Evolutionary conservation across 1,140 invertebrate species (phyloP).

Genomic region (Halictus rubicundus): DNA sequence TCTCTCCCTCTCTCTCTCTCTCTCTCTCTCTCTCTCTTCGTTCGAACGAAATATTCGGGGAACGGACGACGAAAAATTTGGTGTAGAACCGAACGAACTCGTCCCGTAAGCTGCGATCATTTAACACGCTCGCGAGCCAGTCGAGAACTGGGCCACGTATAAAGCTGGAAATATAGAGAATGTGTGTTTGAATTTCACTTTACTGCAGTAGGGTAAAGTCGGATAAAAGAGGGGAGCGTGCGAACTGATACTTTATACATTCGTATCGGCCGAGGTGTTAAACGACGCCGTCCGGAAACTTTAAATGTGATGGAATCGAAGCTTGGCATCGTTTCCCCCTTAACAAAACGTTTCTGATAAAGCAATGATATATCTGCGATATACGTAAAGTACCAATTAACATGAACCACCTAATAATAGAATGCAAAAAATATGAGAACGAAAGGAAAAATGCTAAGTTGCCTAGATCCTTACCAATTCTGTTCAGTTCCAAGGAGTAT

Average conservation of each 20-base stretch:
- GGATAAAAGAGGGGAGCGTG: neutral
- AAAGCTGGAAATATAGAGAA: neutral
- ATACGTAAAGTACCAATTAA: too few species aligned
- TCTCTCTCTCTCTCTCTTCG: too few species aligned
- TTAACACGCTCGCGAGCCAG: slow-evolving; percentile 21
- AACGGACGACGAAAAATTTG: slow-evolving; percentile 7
- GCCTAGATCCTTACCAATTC: too few species aligned
- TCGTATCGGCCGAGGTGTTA: neutral
- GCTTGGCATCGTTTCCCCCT: neutral
- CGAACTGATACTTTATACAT: slow-evolving; percentile 8
- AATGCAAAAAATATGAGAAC: too few species aligned
- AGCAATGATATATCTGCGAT: neutral
- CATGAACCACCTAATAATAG: too few species aligned
- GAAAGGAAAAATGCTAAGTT: too few species aligned
- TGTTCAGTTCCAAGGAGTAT: too few species aligned
- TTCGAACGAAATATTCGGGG: neutral
- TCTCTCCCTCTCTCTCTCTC: too few species aligned
- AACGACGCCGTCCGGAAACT: slow-evolving; percentile 1
- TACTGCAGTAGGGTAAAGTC: neutral
- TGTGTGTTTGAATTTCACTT: slow-evolving; percentile 16
- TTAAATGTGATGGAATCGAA: slow-evolving; percentile 18
- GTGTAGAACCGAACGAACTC: slow-evolving; percentile 8
- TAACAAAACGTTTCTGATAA: slow-evolving; percentile 1
- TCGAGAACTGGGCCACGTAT: slow-evolving; percentile 1
- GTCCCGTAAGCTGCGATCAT: slow-evolving; percentile 15